These are phyloP conservation scores for Dromius quadrimaculatus DNA, from an alignment of 2,888 invertebrate species.

Conservation along the genomic window DNA sequence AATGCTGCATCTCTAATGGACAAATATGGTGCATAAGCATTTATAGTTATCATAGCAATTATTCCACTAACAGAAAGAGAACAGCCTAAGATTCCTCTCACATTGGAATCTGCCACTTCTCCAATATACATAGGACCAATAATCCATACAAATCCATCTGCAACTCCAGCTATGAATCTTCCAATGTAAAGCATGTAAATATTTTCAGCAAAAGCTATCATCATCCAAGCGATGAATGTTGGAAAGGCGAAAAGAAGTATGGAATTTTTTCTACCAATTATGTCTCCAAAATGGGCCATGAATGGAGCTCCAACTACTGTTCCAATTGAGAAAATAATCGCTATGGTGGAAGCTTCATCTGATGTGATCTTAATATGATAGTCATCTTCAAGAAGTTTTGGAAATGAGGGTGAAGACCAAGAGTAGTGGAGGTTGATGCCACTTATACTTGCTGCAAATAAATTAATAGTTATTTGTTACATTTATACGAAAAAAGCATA, in stretches of 20 bases:
- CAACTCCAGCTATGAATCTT: constrained; percentile 52
- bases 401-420: constrained; percentile 53
- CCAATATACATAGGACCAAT: constrained; percentile 56
- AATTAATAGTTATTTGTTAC: background rate
- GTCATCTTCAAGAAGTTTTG: constrained; percentile 46
- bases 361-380: constrained; percentile 42
- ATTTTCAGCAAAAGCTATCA: background rate
- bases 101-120: constrained; percentile 55
- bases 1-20: background rate
- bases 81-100: constrained; percentile 55
- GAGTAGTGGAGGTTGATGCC: background rate
- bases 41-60: constrained; percentile 6
- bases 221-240: too few species aligned
- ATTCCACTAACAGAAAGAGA: constrained; percentile 53
- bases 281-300: background rate
- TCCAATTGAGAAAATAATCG: background rate
- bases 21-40: background rate
- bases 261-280: background rate
- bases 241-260: background rate
- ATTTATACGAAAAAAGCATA: background rate
- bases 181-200: constrained; percentile 35
- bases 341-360: background rate
- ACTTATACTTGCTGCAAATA: background rate
- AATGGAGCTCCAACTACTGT: background rate
- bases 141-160: constrained; percentile 55